A percentile compares a stretch with the other conserved stretches of the same genome.
Evolutionary conservation across 2,113 vertebrate species (phyloP).

Genomic region (Gopherus flavomarginatus): DNA sequence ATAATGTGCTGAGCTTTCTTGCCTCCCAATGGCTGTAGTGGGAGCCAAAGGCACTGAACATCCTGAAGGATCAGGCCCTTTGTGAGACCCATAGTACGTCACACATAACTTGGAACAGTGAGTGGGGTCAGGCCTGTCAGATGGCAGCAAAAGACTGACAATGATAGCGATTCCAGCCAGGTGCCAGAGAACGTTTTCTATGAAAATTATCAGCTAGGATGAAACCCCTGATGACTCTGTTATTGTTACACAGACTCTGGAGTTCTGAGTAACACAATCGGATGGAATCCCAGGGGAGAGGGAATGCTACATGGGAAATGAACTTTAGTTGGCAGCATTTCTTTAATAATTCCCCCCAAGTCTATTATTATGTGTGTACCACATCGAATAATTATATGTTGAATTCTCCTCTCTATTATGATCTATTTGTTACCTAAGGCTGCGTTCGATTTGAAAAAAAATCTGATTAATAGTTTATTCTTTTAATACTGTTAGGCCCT

Average conservation of each 20-base stretch:
- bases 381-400: conserved; percentile 17
- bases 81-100: neutral
- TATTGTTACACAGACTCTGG: neutral
- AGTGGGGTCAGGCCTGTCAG: neutral
- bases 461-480: neutral
- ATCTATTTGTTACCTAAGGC: neutral
- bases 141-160: accelerated
- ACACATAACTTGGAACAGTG: neutral
- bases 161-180: conserved; percentile 33
- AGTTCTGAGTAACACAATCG: conserved; percentile 36
- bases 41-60: neutral
- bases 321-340: conserved; percentile 19
- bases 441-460: conserved; percentile 1
- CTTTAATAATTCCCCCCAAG: conserved; percentile 36
- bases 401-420: neutral
- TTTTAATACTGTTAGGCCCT: neutral
- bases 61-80: accelerated
- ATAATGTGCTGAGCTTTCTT: neutral
- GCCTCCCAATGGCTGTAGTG: neutral
- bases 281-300: neutral
- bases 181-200: conserved; percentile 52
- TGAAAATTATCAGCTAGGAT: conserved; percentile 55
- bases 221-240: conserved; percentile 6
- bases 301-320: conserved; percentile 17
- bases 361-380: conserved; percentile 16